These are phyloP conservation scores for Zaprionus gabonicus DNA, from an alignment of 1,140 invertebrate genomes.

Conservation along the genomic window DNA sequence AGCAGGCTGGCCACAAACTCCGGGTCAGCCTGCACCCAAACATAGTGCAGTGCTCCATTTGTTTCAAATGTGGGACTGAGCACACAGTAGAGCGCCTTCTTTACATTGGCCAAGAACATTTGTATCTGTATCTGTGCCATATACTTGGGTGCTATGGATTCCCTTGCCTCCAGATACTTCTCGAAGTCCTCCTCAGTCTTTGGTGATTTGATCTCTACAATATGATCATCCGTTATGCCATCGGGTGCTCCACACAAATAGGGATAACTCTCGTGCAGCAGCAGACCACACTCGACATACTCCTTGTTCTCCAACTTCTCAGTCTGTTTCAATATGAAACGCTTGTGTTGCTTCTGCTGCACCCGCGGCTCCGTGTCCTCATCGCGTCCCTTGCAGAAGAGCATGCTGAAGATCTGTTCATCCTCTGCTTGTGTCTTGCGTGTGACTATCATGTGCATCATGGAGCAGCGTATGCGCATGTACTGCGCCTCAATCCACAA, in stretches of 20 bases:
- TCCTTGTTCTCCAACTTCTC: conserved; percentile 81
- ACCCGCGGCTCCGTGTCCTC: conserved; percentile 57
- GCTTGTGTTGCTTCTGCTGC: conserved; percentile 81
- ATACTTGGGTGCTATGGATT: conserved; percentile 83
- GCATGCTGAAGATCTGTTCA: conserved; percentile 68
- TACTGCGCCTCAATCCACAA: conserved; percentile 79
- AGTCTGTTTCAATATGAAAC: conserved; percentile 82
- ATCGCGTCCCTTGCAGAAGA: conserved; percentile 81
- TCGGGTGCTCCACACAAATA: conserved; percentile 84
- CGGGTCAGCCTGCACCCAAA: conserved; percentile 79
- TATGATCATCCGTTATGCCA: conserved; percentile 84
- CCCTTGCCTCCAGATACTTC: conserved; percentile 75
- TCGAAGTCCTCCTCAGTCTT: conserved; percentile 81
- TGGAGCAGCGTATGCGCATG: conserved; percentile 78
- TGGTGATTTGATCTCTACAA: conserved; percentile 85
- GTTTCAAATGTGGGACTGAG: conserved; percentile 80
- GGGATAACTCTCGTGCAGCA: conserved; percentile 74
- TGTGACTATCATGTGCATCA: conserved; percentile 71
- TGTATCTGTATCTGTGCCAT: conserved; percentile 85
- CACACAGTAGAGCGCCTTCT: conserved; percentile 81
- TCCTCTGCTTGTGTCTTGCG: conserved; percentile 67
- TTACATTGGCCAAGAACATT: conserved; percentile 84
- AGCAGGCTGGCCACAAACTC: conserved; percentile 72
- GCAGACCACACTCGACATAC: conserved; percentile 77
- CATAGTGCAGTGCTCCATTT: conserved; percentile 79